These are phyloP conservation scores for Morelia viridis DNA, from an alignment of 2,797 vertebrate species.

Conservation along the genomic window DNA sequence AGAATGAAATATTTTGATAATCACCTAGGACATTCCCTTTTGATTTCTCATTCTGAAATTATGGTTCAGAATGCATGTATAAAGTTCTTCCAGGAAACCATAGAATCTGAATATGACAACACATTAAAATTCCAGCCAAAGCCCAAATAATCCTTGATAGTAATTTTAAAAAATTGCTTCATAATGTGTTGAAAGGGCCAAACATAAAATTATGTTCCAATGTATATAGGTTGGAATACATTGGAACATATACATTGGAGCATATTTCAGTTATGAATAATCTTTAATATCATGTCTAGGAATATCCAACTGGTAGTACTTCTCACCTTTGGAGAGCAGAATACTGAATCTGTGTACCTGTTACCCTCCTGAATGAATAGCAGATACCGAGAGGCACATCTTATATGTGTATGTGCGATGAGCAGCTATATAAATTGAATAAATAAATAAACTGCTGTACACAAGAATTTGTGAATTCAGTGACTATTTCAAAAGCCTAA, in stretches of 20 bases:
- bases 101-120: neutral
- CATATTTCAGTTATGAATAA: neutral
- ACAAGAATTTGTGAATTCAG: neutral
- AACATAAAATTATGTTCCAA: neutral
- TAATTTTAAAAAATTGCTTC: neutral
- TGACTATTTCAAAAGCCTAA: slow-evolving; percentile 49
- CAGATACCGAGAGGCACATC: neutral
- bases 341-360: neutral
- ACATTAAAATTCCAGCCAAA: neutral
- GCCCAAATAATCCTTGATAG: neutral
- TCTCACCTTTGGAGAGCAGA: neutral
- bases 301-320: neutral
- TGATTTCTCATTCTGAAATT: neutral
- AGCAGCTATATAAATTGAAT: neutral
- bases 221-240: neutral
- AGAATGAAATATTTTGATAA: neutral
- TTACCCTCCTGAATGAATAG: neutral
- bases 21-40: neutral
- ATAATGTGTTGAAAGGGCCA: neutral
- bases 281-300: neutral
- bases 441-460: neutral
- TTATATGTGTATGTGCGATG: neutral
- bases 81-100: neutral
- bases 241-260: neutral
- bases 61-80: neutral